A percentile compares a stretch with the other conserved stretches of the same genome.
These are phyloP conservation scores for Rhinichthys osculus DNA, from an alignment of 2,797 vertebrate species.

Conservation along the genomic window DNA sequence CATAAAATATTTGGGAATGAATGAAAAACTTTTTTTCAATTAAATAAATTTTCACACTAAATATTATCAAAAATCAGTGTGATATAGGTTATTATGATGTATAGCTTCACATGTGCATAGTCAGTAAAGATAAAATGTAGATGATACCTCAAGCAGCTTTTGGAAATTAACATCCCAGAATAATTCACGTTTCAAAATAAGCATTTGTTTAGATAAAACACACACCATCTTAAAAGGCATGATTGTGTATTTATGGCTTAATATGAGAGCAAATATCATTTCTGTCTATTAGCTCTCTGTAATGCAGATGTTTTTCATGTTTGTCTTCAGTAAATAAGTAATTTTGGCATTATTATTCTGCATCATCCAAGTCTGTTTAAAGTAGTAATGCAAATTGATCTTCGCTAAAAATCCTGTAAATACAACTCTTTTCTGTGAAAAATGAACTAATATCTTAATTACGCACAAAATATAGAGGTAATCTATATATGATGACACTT, in stretches of 20 bases:
- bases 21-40: background rate
- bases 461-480: background rate
- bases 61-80: background rate
- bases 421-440: background rate
- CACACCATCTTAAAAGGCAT: constrained; percentile 26
- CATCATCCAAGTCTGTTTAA: background rate
- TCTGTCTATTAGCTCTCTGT: background rate
- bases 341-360: constrained; percentile 19
- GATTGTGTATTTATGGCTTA: constrained; percentile 15
- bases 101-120: background rate
- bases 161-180: constrained; percentile 14
- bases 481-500: background rate
- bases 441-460: background rate
- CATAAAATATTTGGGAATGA: background rate
- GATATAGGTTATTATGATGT: background rate
- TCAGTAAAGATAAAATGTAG: background rate
- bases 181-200: constrained; percentile 35
- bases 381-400: constrained; percentile 14
- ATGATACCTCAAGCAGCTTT: constrained; percentile 16
- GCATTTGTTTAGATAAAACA: constrained; percentile 14
- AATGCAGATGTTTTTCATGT: background rate
- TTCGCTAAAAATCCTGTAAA: background rate
- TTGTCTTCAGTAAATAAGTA: background rate
- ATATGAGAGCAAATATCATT: background rate
- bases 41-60: background rate